These are phyloP conservation scores for Chelon labrosus DNA, from an alignment of 2,797 vertebrate species.

Conservation along the genomic window DNA sequence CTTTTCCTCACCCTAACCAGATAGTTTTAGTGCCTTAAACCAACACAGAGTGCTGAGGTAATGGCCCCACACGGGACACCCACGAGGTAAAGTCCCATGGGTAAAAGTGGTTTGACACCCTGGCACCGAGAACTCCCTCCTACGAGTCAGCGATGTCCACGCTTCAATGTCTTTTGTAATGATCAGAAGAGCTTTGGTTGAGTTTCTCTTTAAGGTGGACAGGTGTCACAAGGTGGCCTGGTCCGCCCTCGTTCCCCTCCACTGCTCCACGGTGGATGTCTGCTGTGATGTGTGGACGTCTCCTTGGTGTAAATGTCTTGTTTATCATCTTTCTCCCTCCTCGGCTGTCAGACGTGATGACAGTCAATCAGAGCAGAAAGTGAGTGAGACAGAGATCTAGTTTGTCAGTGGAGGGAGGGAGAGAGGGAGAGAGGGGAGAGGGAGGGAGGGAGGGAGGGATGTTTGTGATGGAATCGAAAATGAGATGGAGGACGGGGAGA, in stretches of 20 bases:
- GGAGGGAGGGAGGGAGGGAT: not conserved
- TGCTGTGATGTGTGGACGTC: conserved; percentile 13
- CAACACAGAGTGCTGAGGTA: too few species aligned
- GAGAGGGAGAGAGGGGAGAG: too few species aligned
- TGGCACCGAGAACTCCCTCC: too few species aligned
- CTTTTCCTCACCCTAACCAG: too few species aligned
- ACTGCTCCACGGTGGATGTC: too few species aligned
- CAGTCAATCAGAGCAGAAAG: conserved; percentile 53
- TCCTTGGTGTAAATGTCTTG: conserved; percentile 61
- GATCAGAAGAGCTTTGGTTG: not conserved
- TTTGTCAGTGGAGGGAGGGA: not conserved
- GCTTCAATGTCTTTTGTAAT: not conserved
- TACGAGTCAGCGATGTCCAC: too few species aligned
- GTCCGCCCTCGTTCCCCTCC: too few species aligned
- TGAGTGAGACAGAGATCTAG: not conserved
- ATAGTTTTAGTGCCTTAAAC: too few species aligned
- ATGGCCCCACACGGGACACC: too few species aligned
- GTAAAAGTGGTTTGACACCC: too few species aligned
- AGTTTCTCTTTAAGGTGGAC: conserved; percentile 9
- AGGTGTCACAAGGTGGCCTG: conserved; percentile 9
- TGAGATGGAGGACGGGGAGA: not conserved
- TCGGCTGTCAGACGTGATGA: conserved; percentile 67
- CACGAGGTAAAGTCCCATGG: too few species aligned
- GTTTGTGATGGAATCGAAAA: conserved; percentile 12
- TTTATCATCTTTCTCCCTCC: conserved; percentile 58